A percentile compares a stretch with the other conserved stretches of the same genome.
These are phyloP conservation scores for Argopecten irradians DNA, from an alignment of 1,140 invertebrate genomes.

Conservation along the genomic window DNA sequence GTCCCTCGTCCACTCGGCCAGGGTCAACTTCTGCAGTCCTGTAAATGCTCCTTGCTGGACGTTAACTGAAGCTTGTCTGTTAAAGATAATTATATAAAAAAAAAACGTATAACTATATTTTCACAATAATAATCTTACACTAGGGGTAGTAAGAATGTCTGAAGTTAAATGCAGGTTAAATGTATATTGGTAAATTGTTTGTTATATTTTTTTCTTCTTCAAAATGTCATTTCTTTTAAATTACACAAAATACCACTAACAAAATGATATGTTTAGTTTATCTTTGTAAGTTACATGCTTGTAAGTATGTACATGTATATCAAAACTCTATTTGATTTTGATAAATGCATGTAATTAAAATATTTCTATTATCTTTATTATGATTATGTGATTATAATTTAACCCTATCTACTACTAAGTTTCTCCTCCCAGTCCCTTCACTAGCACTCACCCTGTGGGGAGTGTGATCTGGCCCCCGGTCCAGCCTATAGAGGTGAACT, in stretches of 20 bases:
- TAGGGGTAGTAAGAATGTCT: too few species aligned
- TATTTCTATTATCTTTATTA: background rate
- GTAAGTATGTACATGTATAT: too few species aligned
- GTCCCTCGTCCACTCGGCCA: constrained; percentile 63
- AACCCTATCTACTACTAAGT: background rate
- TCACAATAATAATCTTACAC: too few species aligned
- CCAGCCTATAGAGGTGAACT: constrained; percentile 64
- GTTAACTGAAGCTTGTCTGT: constrained; percentile 59
- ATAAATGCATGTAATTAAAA: background rate
- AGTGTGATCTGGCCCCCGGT: constrained; percentile 68
- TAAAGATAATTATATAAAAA: constrained; percentile 20
- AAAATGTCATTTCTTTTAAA: background rate
- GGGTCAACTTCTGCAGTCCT: constrained; percentile 56
- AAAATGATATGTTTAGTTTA: too few species aligned
- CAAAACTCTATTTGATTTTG: background rate
- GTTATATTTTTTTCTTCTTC: background rate
- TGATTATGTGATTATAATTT: background rate
- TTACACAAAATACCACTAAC: too few species aligned
- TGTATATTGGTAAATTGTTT: background rate
- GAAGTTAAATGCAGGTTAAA: too few species aligned
- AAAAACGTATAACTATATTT: background rate
- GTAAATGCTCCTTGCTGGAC: constrained; percentile 64
- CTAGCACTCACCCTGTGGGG: constrained; percentile 60
- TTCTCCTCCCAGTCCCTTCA: background rate
- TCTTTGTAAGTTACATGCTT: too few species aligned